Evolutionary conservation across 1,140 invertebrate species (phyloP), one percentile per base, ranked within the genome.

Genomic region (Pachypeltis micranthus): DNA sequence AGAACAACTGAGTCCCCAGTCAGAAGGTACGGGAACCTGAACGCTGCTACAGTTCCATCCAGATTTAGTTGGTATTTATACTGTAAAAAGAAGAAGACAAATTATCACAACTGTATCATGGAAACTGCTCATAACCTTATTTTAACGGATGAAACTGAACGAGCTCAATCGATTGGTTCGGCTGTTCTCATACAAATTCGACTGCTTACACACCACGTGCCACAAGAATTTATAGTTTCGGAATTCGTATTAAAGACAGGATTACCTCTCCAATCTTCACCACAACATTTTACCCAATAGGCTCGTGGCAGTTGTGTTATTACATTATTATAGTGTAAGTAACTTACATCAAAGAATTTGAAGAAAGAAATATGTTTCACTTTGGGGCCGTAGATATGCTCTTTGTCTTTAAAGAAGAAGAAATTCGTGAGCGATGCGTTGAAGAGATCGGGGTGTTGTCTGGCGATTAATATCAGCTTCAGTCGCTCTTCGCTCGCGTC

Each of bases 1-100:
- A 98, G 79, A 12, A 97, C 85, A 44, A 94, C 74, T 23, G 88
- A 85, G 71, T 88, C 86, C 10, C 94, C 93, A 62, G 82, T 87
- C 60, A 98, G 73, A 14, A 98, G 78, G 75, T 94, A 97, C 1
- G 95, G 94, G 63, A 96, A 83, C 68, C 95, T 79, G 77, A 97
- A 98, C 0, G 94, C 90, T 47, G 95, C 94, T 23, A 98, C 95
- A 62, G 93, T 93, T 21, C 95, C 95, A 81, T 98, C 95, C 55
- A 98, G 83, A 72, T 87, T 93, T 23, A 98, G 73, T 77, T 94
- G 91, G 77, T 96, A 98, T 78, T 96, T 97, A 70, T 93, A 93
- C 92, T 97, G 77, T 68, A 83, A 82, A 72, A 70, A 68, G 61
- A 70, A 66, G 29, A 68, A 62, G 55, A 62, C 21, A 19, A 59